Percentiles rank a stretch among this genome's conserved stretches.
phyloP scores from a whole-genome alignment of 2,797 vertebrate genomes.

The Muscicapa comitata region DNA sequence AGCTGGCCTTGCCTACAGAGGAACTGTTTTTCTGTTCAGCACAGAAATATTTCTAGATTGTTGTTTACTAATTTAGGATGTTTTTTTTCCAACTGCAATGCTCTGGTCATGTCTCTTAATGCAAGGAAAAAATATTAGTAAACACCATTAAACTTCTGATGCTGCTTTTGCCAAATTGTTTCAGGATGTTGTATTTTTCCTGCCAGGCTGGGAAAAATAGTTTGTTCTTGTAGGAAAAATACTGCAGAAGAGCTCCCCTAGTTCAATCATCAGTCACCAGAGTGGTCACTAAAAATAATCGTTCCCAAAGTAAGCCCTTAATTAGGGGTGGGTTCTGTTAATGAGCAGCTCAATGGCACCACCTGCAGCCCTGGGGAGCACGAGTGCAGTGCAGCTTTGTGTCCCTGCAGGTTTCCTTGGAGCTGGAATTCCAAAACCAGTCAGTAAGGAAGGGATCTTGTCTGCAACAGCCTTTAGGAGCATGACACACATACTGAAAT shows the following conservation, averaged over 20 bases:
- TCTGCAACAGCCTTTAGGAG: not conserved
- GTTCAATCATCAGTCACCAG: not conserved
- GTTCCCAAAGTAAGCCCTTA: not conserved
- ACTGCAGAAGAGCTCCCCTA: not conserved
- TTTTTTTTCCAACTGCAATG: not conserved
- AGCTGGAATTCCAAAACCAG: not conserved
- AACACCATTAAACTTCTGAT: not conserved
- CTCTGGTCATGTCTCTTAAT: not conserved
- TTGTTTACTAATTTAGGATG: not conserved
- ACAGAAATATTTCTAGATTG: not conserved
- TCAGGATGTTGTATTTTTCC: not conserved
- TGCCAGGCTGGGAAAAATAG: not conserved
- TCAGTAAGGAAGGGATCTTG: not conserved
- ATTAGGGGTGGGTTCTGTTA: not conserved
- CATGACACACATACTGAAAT: not conserved
- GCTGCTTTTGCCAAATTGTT: not conserved
- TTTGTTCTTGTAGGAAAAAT: not conserved
- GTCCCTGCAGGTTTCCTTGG: not conserved
- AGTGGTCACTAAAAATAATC: not conserved
- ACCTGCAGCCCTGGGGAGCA: conserved; percentile 53
- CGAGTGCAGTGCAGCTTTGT: not conserved
- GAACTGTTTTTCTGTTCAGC: not conserved
- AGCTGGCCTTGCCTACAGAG: not conserved
- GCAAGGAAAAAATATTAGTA: not conserved
- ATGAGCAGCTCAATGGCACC: conserved; percentile 52